phyloP scores from a whole-genome alignment of 2,888 invertebrate genomes.

The Andrena minutula region DNA sequence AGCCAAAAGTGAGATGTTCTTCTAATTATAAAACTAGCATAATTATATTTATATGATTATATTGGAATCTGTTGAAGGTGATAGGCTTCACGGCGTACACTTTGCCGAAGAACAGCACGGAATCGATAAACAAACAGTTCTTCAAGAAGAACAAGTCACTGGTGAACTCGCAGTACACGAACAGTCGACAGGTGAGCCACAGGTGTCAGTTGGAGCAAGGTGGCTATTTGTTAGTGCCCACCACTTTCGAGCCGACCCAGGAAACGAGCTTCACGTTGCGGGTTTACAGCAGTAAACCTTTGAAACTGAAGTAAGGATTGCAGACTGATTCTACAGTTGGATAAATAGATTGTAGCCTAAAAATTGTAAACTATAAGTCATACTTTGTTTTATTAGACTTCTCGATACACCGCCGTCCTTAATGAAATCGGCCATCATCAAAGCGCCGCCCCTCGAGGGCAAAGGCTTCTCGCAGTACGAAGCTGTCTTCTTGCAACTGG shows the following conservation, averaged over 20 bases:
- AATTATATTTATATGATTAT: too few species aligned
- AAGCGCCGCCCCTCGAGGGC: constrained; percentile 90
- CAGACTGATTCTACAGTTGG: constrained; percentile 46
- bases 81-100: constrained; percentile 96
- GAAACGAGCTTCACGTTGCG: constrained; percentile 95
- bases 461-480: constrained; percentile 94
- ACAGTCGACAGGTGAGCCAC: constrained; percentile 94
- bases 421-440: constrained; percentile 91
- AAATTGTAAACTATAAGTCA: background rate
- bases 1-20: constrained; percentile 90
- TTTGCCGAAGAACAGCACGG: constrained; percentile 89
- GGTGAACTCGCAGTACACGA: constrained; percentile 96
- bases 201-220: constrained; percentile 93
- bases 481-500: constrained; percentile 94
- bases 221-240: constrained; percentile 94
- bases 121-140: constrained; percentile 92
- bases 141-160: constrained; percentile 95
- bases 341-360: background rate
- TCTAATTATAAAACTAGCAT: background rate
- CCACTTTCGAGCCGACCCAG: constrained; percentile 96
- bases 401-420: constrained; percentile 88
- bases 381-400: constrained; percentile 83
- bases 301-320: constrained; percentile 89
- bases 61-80: constrained; percentile 79
- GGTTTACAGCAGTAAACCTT: constrained; percentile 91